Base-by-base conservation (phyloP, 2,888 invertebrate species). In the Pterostichus madidus region DNA sequence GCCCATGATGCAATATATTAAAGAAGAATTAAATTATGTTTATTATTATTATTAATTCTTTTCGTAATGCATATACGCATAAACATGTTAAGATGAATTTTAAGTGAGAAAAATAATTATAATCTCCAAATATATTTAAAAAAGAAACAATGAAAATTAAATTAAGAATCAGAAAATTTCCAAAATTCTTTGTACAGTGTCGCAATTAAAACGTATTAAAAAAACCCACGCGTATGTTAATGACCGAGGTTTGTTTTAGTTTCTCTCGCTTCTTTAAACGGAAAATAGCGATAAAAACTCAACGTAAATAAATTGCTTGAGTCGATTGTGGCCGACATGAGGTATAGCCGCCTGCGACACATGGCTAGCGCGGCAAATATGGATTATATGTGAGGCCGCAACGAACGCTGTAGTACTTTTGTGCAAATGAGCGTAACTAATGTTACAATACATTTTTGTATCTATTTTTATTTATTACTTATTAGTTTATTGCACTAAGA, bases 381-480 rank as follows among this genome's bases (percentile, higher is more conserved):
- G 15, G 53, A 53, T 53, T 53, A 53, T 53, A 15, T 53, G 17
- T 8, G 53, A 13, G 53, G 53, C 53, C 53, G 15, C 2, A 39
- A 8, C 39, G 7, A 39, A 8, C 39, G 35, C 35, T 35, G 35
- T 6, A 7, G 52, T 13, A 53, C 53, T 53, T 53, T 53, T 7
- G 53, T 53, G 53, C 53, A 53, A 53, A 53, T 53, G 7, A 53
- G 17, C 53, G 53, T 15, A 53, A 53, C 53, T 53, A 53, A 53
- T 53, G 53, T 8, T n/a, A 39, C 8, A 39, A 7, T 39, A 7
- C 6, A 7, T 39, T 39, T 39, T 39, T 8, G 39, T 8, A 39
- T 0, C 39, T 8, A 39, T 39, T 39, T 39, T 1, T 39, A 53
- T 13, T 13, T 13, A 6, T 53, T 11, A 53, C 8, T 13, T 53